A percentile compares a stretch with the other conserved stretches of the same genome.
Evolutionary conservation across 2,797 vertebrate species (phyloP).

Genomic region (Spheniscus humboldti): DNA sequence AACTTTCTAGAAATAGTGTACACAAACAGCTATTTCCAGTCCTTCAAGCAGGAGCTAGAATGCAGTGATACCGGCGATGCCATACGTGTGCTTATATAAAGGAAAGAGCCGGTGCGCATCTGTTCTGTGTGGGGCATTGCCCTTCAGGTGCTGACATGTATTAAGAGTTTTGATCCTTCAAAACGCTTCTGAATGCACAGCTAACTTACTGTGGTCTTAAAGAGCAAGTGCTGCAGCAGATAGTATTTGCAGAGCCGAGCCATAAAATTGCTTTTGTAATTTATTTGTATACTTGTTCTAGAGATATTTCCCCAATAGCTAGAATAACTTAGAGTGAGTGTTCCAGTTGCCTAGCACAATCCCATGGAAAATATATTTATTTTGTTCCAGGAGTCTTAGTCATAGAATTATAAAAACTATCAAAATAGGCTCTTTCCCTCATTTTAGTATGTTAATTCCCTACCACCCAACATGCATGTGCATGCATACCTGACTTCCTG

Average conservation of each 20-base stretch:
- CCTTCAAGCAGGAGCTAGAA: not conserved
- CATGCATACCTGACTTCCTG: not conserved
- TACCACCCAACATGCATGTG: not conserved
- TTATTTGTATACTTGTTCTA: not conserved
- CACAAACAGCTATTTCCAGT: not conserved
- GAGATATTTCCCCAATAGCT: not conserved
- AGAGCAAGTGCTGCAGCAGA: not conserved
- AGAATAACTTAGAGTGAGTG: not conserved
- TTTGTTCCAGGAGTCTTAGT: not conserved
- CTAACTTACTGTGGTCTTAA: not conserved
- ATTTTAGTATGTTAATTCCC: not conserved
- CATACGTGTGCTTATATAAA: rapidly evolving
- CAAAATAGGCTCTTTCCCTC: not conserved
- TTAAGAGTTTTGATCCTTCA: not conserved
- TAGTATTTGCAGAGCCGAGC: not conserved
- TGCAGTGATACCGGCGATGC: not conserved
- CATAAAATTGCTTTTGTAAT: not conserved
- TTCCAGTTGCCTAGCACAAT: not conserved
- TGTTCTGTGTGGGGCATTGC: not conserved
- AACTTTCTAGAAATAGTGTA: not conserved
- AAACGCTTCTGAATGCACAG: not conserved
- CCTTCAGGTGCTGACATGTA: not conserved
- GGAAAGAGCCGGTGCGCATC: not conserved
- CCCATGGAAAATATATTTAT: not conserved
- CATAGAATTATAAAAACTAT: not conserved